phyloP scores from a whole-genome alignment of 2,888 invertebrate species.

The Spicauda simplicius region DNA sequence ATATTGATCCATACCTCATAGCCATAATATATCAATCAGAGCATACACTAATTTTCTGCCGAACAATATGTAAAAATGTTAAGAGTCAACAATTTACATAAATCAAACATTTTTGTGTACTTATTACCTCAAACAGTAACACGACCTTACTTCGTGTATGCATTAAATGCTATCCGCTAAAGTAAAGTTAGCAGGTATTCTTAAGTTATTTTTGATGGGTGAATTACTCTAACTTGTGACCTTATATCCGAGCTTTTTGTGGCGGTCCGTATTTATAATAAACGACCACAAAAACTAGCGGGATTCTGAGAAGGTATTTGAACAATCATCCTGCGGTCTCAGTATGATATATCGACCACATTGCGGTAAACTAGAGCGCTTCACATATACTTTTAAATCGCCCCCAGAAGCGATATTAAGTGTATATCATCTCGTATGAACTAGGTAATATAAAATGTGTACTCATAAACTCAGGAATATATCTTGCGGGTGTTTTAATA shows the following conservation, averaged over 20 bases:
- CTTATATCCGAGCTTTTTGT: neutral
- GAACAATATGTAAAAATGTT: no score
- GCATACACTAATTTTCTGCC: no score
- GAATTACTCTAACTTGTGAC: neutral
- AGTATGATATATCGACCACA: constrained; percentile 30
- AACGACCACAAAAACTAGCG: constrained; percentile 37
- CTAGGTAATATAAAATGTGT: neutral
- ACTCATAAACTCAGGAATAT: neutral
- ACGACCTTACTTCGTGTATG: no score
- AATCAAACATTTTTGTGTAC: no score
- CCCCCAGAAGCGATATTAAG: neutral
- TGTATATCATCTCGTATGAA: neutral
- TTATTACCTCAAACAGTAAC: no score
- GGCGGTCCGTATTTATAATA: constrained; percentile 25
- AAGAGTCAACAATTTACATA: no score
- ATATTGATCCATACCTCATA: no score
- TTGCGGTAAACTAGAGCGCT: constrained; percentile 1
- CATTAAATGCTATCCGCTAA: no score
- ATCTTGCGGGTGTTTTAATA: neutral
- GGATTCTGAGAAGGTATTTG: constrained; percentile 7
- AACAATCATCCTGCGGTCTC: constrained; percentile 28
- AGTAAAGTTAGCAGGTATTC: neutral
- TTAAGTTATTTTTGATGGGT: neutral
- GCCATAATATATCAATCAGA: no score
- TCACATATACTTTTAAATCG: neutral